phyloP scores from a whole-genome alignment of 2,113 vertebrate species.

The Oncorhynchus kisutch region DNA sequence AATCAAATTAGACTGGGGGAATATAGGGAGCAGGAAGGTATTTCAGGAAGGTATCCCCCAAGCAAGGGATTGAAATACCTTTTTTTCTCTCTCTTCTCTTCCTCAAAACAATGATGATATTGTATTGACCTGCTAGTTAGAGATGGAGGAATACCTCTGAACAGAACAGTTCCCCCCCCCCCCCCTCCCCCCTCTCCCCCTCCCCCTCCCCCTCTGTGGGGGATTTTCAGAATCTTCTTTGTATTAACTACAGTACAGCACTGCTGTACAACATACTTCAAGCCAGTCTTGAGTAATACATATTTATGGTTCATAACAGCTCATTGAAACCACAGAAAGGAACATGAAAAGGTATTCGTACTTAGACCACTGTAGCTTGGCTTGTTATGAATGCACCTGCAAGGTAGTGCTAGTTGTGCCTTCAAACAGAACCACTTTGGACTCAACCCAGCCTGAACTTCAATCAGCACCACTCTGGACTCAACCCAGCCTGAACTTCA shows the following conservation, averaged over 20 bases:
- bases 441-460: constrained; percentile 11
- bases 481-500: constrained; percentile 10
- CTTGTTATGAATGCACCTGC: constrained; percentile 39
- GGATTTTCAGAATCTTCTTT: too few species aligned
- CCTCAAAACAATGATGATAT: constrained; percentile 44
- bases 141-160: constrained; percentile 21
- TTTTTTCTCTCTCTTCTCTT: background rate
- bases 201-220: too few species aligned
- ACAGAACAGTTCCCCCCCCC: background rate
- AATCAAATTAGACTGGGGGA: constrained; percentile 51
- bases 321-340: constrained; percentile 19
- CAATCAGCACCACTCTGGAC: constrained; percentile 10
- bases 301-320: constrained; percentile 13
- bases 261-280: too few species aligned
- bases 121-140: constrained; percentile 38
- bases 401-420: constrained; percentile 11
- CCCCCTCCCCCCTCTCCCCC: too few species aligned
- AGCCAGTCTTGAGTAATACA: too few species aligned
- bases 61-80: constrained; percentile 38
- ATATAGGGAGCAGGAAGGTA: constrained; percentile 29
- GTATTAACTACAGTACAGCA: too few species aligned
- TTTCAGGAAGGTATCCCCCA: background rate
- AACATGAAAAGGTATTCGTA: constrained; percentile 32
- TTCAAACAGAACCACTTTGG: too few species aligned
- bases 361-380: constrained; percentile 25